A percentile compares a stretch with the other conserved stretches of the same genome.
Evolutionary conservation across 2,888 invertebrate species (phyloP).

Genomic region (Anodontia alba): DNA sequence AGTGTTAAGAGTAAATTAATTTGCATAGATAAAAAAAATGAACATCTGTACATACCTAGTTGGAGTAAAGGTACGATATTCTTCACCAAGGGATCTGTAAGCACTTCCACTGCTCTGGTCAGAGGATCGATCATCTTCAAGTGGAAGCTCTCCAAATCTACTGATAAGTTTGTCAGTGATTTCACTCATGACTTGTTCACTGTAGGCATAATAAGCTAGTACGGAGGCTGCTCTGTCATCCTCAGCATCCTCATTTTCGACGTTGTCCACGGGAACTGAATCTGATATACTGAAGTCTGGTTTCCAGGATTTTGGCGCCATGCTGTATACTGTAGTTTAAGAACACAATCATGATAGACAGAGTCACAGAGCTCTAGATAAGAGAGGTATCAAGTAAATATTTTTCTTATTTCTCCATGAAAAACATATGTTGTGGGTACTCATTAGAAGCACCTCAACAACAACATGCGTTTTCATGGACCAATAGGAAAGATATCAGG

Average conservation of each 20-base stretch:
- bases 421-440: background rate
- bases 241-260: constrained; percentile 50
- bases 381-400: no score
- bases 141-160: constrained; percentile 61
- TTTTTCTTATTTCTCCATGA: no score
- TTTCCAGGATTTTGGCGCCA: constrained; percentile 82
- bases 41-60: background rate
- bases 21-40: no score
- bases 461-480: no score
- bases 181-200: constrained; percentile 58
- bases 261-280: constrained; percentile 41
- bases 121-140: constrained; percentile 57
- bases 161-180: constrained; percentile 59
- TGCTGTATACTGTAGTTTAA: constrained; percentile 77
- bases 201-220: constrained; percentile 61
- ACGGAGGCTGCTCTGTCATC: constrained; percentile 56
- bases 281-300: constrained; percentile 80
- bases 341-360: no score
- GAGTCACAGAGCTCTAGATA: background rate
- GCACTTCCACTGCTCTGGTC: constrained; percentile 60
- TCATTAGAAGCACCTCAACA: background rate
- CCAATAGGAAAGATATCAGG: no score
- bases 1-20: no score
- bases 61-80: constrained; percentile 57
- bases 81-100: constrained; percentile 59